phyloP scores from a whole-genome alignment of 2,113 vertebrate genomes.

The Etheostoma spectabile region DNA sequence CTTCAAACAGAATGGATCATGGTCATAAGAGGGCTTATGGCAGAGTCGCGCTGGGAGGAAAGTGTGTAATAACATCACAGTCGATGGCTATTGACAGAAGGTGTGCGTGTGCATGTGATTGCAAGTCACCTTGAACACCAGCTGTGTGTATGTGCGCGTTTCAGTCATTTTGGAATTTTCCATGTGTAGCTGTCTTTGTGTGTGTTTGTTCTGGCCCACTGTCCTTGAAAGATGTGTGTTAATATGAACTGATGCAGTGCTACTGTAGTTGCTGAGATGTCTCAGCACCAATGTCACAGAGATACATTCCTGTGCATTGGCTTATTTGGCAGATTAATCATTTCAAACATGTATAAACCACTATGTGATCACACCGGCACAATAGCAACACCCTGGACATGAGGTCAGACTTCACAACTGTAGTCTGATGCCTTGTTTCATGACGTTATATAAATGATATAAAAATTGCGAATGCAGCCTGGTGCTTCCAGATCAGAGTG shows the following conservation, averaged over 20 bases:
- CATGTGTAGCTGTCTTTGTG: conserved; percentile 7
- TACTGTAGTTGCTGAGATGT: conserved; percentile 22
- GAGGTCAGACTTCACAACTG: background rate
- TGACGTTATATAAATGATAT: background rate
- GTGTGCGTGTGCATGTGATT: conserved; percentile 55
- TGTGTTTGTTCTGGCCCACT: conserved; percentile 26
- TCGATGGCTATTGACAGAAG: conserved; percentile 78
- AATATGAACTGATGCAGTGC: background rate
- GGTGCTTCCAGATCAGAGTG: background rate
- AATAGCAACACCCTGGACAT: conserved; percentile 2
- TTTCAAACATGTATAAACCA: background rate
- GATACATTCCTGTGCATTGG: conserved; percentile 15
- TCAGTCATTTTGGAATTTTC: conserved; percentile 45
- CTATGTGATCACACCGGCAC: background rate
- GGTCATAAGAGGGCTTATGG: conserved; percentile 77
- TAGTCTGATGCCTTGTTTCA: background rate
- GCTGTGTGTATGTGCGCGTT: conserved; percentile 50
- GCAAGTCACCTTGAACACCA: conserved; percentile 72
- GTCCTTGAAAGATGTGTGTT: conserved; percentile 24
- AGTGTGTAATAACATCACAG: conserved; percentile 77
- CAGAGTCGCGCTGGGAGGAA: conserved; percentile 62
- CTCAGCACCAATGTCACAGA: conserved; percentile 4
- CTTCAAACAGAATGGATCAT: conserved; percentile 81
- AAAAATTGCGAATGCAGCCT: background rate
- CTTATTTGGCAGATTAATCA: conserved; percentile 15